These are phyloP conservation scores for Luperina nickerlii DNA, from an alignment of 2,888 invertebrate species.

Conservation along the genomic window DNA sequence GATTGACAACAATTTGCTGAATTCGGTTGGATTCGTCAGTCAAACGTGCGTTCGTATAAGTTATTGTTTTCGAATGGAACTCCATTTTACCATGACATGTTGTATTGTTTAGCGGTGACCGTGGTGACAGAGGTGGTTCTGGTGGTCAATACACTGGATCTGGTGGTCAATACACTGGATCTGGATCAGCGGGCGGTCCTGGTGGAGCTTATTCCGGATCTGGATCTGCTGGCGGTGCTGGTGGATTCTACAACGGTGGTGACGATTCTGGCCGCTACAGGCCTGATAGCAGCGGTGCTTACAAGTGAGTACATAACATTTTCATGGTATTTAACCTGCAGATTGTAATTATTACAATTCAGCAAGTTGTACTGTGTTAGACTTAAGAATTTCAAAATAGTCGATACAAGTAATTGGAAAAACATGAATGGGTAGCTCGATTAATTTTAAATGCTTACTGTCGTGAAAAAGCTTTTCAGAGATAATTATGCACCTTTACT, in stretches of 20 bases:
- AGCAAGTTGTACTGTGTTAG: not conserved
- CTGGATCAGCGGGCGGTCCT: slow-evolving; percentile 64
- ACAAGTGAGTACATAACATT: slow-evolving; percentile 63
- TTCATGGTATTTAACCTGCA: not conserved
- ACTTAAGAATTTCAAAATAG: not conserved
- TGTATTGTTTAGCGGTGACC: slow-evolving; percentile 77
- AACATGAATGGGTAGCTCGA: not conserved
- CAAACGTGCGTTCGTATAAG: not conserved
- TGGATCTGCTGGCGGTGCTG: slow-evolving; percentile 59
- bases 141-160: slow-evolving; percentile 71
- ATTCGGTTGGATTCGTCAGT: not conserved
- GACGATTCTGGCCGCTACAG: slow-evolving; percentile 73
- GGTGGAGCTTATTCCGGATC: slow-evolving; percentile 55
- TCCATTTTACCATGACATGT: not conserved
- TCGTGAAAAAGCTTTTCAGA: not conserved
- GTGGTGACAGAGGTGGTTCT: slow-evolving; percentile 82
- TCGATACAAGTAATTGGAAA: not conserved
- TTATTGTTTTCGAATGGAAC: not conserved
- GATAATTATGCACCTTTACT: not conserved
- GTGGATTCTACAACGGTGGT: slow-evolving; percentile 66
- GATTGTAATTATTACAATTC: not conserved
- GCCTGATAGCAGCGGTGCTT: slow-evolving; percentile 70
- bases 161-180: slow-evolving; percentile 64
- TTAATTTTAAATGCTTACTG: not conserved
- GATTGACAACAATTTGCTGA: not conserved